A percentile compares a stretch with the other conserved stretches of the same genome.
phyloP scores from a whole-genome alignment of 2,113 vertebrate genomes.

The Panthera uncia region DNA sequence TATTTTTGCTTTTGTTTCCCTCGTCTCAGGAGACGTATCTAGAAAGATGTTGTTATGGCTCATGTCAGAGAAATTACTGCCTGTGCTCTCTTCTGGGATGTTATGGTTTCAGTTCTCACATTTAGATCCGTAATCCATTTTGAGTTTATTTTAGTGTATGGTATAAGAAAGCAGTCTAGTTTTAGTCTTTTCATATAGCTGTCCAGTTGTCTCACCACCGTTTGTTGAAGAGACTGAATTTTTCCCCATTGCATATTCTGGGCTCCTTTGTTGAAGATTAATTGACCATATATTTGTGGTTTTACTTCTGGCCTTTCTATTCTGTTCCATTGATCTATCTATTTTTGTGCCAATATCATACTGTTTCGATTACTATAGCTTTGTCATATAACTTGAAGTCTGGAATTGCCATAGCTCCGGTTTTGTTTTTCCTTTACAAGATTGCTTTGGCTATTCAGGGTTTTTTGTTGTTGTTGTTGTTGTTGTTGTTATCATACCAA shows the following conservation, averaged over 20 bases:
- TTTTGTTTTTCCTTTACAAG: not conserved
- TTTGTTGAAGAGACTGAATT: not conserved
- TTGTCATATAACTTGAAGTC: not conserved
- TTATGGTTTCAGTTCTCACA: not conserved
- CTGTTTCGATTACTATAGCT: not conserved
- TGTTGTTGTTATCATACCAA: not conserved
- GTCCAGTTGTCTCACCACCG: not conserved
- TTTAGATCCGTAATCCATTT: not conserved
- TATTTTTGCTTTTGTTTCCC: not conserved
- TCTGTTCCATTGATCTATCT: not conserved
- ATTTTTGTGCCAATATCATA: not conserved
- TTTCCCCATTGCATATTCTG: not conserved
- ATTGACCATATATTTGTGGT: not conserved
- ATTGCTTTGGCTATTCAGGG: not conserved
- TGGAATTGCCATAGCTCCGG: not conserved
- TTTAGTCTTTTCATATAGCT: not conserved
- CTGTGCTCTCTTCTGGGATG: not conserved
- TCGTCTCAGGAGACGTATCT: not conserved
- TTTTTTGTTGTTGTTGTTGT: not conserved
- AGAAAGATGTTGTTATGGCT: not conserved
- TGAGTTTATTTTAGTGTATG: not conserved
- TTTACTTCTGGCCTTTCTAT: not conserved
- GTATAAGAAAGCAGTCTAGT: not conserved
- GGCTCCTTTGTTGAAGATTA: not conserved
- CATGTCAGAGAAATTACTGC: not conserved